These are phyloP conservation scores for Drosophila hamatofila DNA, from an alignment of 2,888 invertebrate species.

Conservation along the genomic window DNA sequence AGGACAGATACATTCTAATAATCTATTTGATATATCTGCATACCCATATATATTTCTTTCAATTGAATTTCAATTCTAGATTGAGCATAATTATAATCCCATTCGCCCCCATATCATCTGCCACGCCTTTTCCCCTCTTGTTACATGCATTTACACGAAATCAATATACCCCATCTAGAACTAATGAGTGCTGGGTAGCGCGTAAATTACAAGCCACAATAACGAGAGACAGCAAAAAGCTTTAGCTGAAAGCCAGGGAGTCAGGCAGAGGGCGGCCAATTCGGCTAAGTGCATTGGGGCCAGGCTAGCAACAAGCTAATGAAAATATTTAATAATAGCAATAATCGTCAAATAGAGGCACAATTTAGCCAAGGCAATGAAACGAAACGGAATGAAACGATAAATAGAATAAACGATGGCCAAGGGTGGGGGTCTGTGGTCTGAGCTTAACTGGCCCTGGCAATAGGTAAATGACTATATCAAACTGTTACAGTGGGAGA, in stretches of 20 bases:
- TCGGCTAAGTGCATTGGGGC: slow-evolving; percentile 14
- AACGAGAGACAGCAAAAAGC: slow-evolving; percentile 2
- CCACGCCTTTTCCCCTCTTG: not conserved
- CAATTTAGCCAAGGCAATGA: slow-evolving; percentile 25
- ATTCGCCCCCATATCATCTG: not conserved
- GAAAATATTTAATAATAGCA: slow-evolving; percentile 56
- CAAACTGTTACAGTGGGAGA: slow-evolving; percentile 39
- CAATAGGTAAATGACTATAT: slow-evolving; percentile 57
- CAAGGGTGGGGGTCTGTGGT: slow-evolving; percentile 5
- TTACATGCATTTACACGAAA: not conserved
- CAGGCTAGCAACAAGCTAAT: slow-evolving; percentile 66
- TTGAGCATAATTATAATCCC: not conserved
- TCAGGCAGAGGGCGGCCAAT: not conserved
- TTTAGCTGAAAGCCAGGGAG: not conserved
- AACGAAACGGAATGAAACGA: slow-evolving; percentile 21
- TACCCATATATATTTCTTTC: too few species aligned
- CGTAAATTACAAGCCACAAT: slow-evolving; percentile 43
- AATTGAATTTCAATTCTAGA: not conserved
- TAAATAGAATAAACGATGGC: slow-evolving; percentile 24
- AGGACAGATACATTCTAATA: too few species aligned
- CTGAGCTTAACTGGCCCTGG: slow-evolving; percentile 31
- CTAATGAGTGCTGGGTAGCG: not conserved
- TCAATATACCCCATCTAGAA: not conserved
- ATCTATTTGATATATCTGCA: too few species aligned
- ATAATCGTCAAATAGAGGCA: slow-evolving; percentile 58